Evolutionary conservation across 2,797 vertebrate species (phyloP).

Genomic region (Manis crassicaudata): DNA sequence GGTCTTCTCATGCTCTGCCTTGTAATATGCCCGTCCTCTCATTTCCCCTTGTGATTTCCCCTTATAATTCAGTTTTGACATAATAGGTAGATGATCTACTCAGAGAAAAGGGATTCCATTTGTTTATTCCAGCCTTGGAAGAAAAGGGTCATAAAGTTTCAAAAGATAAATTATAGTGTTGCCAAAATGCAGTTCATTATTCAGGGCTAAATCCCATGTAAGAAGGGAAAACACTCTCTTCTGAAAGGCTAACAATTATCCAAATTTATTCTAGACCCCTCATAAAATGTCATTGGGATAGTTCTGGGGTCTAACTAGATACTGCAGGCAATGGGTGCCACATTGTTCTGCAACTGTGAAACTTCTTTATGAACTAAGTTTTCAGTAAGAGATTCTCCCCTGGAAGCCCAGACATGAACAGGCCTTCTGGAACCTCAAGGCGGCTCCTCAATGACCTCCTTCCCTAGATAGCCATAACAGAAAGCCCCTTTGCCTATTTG

Average conservation of each 20-base stretch:
- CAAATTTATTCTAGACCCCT: background rate
- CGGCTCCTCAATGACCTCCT: background rate
- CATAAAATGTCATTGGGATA: background rate
- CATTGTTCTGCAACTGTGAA: background rate
- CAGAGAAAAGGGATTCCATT: background rate
- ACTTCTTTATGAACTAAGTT: background rate
- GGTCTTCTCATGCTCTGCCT: background rate
- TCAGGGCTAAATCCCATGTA: background rate
- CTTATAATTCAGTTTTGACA: background rate
- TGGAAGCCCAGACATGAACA: background rate
- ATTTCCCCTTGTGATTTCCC: background rate
- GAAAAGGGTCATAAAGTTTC: background rate
- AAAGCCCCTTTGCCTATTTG: background rate
- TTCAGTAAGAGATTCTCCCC: background rate
- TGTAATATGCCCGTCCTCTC: background rate
- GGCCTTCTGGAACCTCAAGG: background rate
- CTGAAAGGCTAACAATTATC: background rate
- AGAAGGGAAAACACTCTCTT: background rate
- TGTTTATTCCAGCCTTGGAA: background rate
- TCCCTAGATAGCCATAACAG: background rate
- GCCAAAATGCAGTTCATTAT: background rate
- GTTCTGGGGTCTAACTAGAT: background rate
- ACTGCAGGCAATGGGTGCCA: background rate
- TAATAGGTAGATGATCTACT: background rate
- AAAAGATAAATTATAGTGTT: background rate